Evolutionary conservation across 1,140 invertebrate genomes (phyloP), one percentile per base, ranked within the genome.

Genomic region (Nomia melanderi): DNA sequence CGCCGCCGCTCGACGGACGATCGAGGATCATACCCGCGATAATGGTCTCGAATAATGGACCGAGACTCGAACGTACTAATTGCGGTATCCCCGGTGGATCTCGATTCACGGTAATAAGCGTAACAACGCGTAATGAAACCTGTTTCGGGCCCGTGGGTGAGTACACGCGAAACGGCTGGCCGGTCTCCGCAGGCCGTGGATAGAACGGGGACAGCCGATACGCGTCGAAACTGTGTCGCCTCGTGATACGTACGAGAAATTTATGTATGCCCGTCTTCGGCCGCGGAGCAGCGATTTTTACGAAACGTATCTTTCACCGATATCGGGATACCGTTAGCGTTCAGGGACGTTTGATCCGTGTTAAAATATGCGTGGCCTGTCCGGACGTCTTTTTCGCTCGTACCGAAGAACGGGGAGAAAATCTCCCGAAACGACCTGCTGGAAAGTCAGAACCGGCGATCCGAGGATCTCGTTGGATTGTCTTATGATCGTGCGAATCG

Each of bases 221-320:
- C 14, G 17, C 23, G 65, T 23, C 23, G 12, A 57, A 41, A 41
- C n/a, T 23, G 25, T 33, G 23, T 29, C 36, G 33, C n/a, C 20
- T 54, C n/a, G 31, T 20, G 27, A 11, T 5, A 17, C 36, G 12
- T 4, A 11, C 12, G 2, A 64, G 12, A 50, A 64, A 64, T 64
- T 29, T 27, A 39, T 47, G 39, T 7, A n/a, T 9, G 7, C 0
- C 14, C 54, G 9, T 8, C 33, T 36, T 6, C 6, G 54, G 1
- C 12, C 57, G 57, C 17, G 31, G 23, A 64, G 25, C 23, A 64
- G 17, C 62, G 36, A 47, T 44, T 41, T 44, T 64, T 64, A 64
- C 17, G 39, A 44, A 64, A 29, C 41, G 12, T 17, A 12, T 44
- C 62, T 64, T 27, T 44, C 25, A 29, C 12, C 62, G 41, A 65